phyloP scores from a whole-genome alignment of 2,888 invertebrate genomes.

The Lamellibrachia columna region DNA sequence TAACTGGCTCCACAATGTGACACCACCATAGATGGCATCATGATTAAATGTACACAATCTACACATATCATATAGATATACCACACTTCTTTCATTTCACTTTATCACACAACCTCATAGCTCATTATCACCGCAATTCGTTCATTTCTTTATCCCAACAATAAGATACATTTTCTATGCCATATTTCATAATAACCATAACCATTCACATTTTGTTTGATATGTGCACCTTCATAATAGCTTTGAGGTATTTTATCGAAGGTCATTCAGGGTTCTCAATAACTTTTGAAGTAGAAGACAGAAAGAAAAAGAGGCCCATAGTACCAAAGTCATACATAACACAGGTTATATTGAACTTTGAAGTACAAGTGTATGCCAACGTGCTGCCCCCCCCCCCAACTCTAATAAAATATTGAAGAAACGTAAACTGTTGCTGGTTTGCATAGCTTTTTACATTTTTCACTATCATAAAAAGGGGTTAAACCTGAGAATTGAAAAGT shows the following conservation, averaged over 20 bases:
- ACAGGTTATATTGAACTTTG: no score
- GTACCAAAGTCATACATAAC: no score
- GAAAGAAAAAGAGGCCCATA: no score
- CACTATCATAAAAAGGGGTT: no score
- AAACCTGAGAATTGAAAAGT: no score
- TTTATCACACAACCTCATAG: background rate
- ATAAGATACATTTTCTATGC: no score
- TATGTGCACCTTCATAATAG: background rate
- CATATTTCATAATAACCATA: background rate
- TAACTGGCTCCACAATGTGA: background rate
- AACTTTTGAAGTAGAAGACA: no score
- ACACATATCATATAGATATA: background rate
- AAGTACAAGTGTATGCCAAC: no score
- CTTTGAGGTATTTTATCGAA: background rate
- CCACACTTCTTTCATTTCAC: background rate
- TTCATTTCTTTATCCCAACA: background rate
- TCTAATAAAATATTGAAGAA: no score
- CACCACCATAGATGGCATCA: background rate
- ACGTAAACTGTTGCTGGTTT: no score
- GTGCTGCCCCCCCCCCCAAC: no score
- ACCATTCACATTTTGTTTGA: background rate
- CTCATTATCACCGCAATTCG: background rate
- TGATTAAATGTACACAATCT: background rate
- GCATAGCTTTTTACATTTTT: no score
- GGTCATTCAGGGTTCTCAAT: background rate